Percentiles rank a stretch among this genome's conserved stretches.
phyloP scores from a whole-genome alignment of 2,888 invertebrate species.

The Microplitis deprimator region DNA sequence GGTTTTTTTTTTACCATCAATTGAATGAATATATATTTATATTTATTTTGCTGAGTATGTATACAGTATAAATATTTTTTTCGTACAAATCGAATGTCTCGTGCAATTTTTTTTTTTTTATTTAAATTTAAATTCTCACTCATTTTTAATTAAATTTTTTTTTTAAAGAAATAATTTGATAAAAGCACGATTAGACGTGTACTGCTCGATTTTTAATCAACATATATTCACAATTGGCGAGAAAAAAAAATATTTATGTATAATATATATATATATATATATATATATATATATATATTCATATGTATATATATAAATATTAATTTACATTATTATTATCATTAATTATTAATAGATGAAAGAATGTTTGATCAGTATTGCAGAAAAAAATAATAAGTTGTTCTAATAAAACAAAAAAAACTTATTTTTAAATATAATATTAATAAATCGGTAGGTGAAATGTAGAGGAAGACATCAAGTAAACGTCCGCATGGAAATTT shows the following conservation, averaged over 20 bases:
- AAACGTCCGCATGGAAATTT: neutral
- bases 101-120: neutral
- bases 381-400: constrained; percentile 1
- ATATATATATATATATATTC: constrained; percentile 17
- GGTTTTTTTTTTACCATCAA: neutral
- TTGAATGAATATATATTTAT: constrained; percentile 5
- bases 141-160: neutral
- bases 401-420: neutral
- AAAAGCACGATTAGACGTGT: neutral
- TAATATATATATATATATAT: constrained; percentile 23
- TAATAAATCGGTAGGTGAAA: neutral
- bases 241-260: constrained; percentile 27
- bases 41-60: constrained; percentile 15
- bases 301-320: constrained; percentile 23
- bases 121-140: neutral
- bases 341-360: neutral
- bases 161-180: neutral
- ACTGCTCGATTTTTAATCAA: neutral
- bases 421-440: neutral
- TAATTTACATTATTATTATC: constrained; percentile 2
- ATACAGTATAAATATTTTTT: constrained; percentile 29
- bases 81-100: neutral
- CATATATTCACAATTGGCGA: constrained; percentile 18
- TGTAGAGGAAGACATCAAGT: neutral
- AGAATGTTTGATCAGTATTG: constrained; percentile 1